These are phyloP conservation scores for Synodontis membranacea DNA, from an alignment of 2,113 vertebrate species.

Conservation along the genomic window DNA sequence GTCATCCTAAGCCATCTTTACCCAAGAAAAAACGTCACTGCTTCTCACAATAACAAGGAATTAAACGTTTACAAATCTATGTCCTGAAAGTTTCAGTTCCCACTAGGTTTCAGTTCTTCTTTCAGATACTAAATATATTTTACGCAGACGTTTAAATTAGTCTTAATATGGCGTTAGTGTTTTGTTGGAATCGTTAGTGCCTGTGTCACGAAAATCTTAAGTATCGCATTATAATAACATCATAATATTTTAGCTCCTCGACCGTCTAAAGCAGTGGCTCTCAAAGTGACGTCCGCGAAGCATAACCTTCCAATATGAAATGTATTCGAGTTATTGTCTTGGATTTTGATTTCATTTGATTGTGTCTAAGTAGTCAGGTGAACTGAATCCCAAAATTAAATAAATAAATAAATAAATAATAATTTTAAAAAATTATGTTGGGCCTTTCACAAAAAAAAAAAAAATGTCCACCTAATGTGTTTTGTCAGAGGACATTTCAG, in stretches of 20 bases:
- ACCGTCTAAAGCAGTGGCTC: no score
- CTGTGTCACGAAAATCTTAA: no score
- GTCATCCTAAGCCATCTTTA: background rate
- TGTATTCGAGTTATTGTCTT: no score
- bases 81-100: background rate
- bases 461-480: background rate
- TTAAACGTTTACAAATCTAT: background rate
- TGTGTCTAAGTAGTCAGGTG: no score
- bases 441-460: no score
- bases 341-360: no score
- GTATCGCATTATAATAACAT: background rate
- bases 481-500: background rate
- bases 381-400: background rate
- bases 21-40: background rate
- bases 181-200: no score
- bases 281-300: no score
- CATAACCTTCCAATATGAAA: background rate
- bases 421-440: no score
- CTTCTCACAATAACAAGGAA: background rate
- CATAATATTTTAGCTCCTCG: background rate
- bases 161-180: background rate
- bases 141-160: background rate
- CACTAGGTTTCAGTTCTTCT: background rate
- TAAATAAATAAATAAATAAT: no score
- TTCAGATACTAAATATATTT: background rate